Evolutionary conservation across 2,797 vertebrate species (phyloP).

Genomic region (Lepilemur ruficaudatus): DNA sequence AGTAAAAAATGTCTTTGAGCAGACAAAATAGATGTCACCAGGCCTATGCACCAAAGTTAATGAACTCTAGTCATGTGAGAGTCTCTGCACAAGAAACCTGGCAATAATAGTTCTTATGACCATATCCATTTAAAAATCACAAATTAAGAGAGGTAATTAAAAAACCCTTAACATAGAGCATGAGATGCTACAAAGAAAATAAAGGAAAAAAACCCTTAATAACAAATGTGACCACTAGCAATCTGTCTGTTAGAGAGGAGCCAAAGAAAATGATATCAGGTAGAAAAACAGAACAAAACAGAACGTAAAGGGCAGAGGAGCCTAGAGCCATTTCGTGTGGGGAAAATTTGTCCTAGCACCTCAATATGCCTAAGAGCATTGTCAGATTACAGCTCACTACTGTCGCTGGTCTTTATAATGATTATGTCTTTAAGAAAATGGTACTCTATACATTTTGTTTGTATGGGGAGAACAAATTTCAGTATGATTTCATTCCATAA

Average conservation of each 20-base stretch:
- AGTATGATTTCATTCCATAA: constrained; percentile 32
- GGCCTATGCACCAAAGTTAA: background rate
- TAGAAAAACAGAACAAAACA: background rate
- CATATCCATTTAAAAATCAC: background rate
- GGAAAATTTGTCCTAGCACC: background rate
- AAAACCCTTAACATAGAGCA: background rate
- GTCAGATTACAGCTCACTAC: background rate
- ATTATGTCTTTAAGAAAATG: constrained; percentile 32
- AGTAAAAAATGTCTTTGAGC: background rate
- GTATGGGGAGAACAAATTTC: constrained; percentile 10
- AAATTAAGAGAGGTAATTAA: background rate
- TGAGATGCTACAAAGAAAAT: background rate
- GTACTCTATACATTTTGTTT: background rate
- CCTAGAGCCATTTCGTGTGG: background rate
- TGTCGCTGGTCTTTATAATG: background rate
- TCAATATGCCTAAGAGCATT: background rate
- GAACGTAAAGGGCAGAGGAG: background rate
- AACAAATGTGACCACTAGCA: background rate
- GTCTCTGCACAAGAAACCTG: background rate
- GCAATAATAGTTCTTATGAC: background rate
- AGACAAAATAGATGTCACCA: background rate
- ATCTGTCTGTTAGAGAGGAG: background rate
- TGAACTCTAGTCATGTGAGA: background rate
- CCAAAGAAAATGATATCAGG: background rate
- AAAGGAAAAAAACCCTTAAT: background rate